Evolutionary conservation across 1,140 invertebrate species (phyloP), one percentile per base, ranked within the genome.

Genomic region (Bombus impatiens): DNA sequence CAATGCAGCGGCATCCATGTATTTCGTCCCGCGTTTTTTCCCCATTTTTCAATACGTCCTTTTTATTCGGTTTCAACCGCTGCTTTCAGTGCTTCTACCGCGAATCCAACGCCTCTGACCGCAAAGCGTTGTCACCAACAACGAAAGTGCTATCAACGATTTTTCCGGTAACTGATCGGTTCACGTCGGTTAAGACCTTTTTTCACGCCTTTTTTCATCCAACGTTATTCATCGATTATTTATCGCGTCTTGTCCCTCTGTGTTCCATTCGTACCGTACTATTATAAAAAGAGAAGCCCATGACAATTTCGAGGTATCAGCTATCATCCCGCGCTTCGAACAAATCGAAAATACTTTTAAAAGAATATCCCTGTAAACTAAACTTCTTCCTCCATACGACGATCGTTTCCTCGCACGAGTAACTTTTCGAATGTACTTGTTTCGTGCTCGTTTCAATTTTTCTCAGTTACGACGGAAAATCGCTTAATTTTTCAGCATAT

Each of bases 11-110:
- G 75, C 83, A 78, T 71, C 75, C 65, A 75, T 77, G 88, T 83
- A 87, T 79, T 82, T 78, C 74, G 57, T 47, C 35, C 70, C 42
- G 59, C 44, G 42, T 47, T 86, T 86, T 88, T 88, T 53, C 68
- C 47, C 75, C 88, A 88, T 89, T 89, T 86, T 89, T 86, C 78
- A 72, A 88, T 78, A 65, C 79, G 68, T 72, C 40, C 79, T 71
- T 84, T 80, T 65, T 78, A 88, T 82, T 88, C 44, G 44, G 74
- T 89, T 86, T 71, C 80, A 67, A 88, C 78, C 87, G 68, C 68
- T 70, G 75, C 74, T 68, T 67, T 88, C 87, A n/a, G 67, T 62
- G 82, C 67, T 88, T 88, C 67, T 62, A 77, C 87, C 78, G 59
- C 59, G 78, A 80, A 57, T 70, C 65, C 83, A 65, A 67, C 84